Evolutionary conservation across 2,888 invertebrate genomes (phyloP).

Genomic region (Tuberolachnus salignus): DNA sequence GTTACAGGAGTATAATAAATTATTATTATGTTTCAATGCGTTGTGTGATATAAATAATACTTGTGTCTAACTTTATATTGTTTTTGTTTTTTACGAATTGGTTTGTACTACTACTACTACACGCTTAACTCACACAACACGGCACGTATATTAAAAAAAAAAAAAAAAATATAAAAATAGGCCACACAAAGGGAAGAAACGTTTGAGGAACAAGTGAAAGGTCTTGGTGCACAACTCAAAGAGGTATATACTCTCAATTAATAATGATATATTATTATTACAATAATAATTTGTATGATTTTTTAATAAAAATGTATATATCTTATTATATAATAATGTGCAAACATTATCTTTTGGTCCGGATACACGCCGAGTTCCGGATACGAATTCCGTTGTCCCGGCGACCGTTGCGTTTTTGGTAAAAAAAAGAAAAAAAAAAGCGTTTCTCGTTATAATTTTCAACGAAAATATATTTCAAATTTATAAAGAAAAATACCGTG

Average conservation of each 20-base stretch:
- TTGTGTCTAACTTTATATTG: conserved; percentile 56
- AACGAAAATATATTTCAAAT: no score
- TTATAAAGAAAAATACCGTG: no score
- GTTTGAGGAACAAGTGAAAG: conserved; percentile 88
- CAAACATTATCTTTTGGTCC: no score
- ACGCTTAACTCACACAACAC: conserved; percentile 59
- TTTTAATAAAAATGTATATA: no score
- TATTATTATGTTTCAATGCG: conserved; percentile 23
- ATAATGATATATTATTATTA: no score
- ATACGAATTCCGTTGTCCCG: no score
- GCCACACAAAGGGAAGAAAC: conserved; percentile 95
- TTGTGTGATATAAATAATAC: conserved; percentile 26
- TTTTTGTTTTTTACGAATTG: conserved; percentile 57
- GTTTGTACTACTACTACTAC: conserved; percentile 61
- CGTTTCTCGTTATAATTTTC: no score
- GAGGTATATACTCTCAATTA: conserved; percentile 72
- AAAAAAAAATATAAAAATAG: conserved; percentile 66
- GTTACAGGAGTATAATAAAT: conserved; percentile 59
- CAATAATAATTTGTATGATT: no score
- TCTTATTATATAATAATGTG: no score
- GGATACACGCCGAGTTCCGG: no score
- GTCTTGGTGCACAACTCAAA: conserved; percentile 86
- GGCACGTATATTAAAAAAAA: conserved; percentile 59
- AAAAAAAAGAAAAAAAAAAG: no score
- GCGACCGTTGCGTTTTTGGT: no score